A percentile compares a stretch with the other conserved stretches of the same genome.
phyloP scores from a whole-genome alignment of 2,113 vertebrate genomes.

The Nerophis ophidion region DNA sequence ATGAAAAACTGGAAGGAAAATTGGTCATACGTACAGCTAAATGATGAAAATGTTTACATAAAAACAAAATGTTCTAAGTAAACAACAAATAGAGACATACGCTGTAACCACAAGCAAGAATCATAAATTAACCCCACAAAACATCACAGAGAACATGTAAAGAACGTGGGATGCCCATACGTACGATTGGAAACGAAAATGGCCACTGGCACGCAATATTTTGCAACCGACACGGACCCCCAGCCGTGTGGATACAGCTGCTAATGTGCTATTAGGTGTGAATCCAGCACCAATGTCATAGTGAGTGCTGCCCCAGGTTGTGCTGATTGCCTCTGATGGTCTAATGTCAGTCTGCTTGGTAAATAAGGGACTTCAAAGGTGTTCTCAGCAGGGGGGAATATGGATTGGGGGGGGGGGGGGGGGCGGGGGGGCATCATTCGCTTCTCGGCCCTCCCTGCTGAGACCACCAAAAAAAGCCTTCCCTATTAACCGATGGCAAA shows the following conservation, averaged over 20 bases:
- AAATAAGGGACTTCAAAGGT: slow-evolving; percentile 48
- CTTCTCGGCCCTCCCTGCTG: slow-evolving; percentile 9
- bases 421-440: slow-evolving; percentile 12
- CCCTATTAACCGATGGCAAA: too few species aligned
- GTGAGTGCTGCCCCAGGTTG: neutral
- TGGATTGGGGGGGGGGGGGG: too few species aligned
- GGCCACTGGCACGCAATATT: neutral
- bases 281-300: slow-evolving; percentile 18
- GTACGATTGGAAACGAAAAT: neutral
- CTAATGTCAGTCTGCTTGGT: slow-evolving; percentile 10
- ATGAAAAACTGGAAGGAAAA: too few species aligned
- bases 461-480: slow-evolving; percentile 6
- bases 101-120: too few species aligned
- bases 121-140: too few species aligned
- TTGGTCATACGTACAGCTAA: too few species aligned
- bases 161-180: neutral
- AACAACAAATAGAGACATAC: too few species aligned
- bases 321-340: slow-evolving; percentile 6
- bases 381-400: slow-evolving; percentile 5
- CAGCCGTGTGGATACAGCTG: neutral
- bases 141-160: neutral
- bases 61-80: too few species aligned
- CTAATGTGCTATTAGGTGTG: slow-evolving; percentile 17
- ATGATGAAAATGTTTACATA: too few species aligned
- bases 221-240: neutral